phyloP scores from a whole-genome alignment of 2,888 invertebrate genomes.

The Hymenopus coronatus region DNA sequence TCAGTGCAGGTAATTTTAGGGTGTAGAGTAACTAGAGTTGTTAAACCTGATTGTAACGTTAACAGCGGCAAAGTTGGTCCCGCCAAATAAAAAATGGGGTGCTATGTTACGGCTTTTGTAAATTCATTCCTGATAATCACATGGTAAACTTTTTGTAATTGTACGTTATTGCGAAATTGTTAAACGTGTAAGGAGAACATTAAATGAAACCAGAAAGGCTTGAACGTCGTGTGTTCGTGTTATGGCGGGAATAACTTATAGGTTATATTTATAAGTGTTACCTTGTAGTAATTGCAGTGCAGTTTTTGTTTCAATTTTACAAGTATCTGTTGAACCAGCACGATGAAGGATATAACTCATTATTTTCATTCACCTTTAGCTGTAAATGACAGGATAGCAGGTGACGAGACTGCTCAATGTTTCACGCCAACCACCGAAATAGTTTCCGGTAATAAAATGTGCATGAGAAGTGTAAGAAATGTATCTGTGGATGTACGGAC shows the following conservation, averaged over 20 bases:
- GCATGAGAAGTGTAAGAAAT: background rate
- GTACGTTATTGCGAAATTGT: background rate
- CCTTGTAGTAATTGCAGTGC: background rate
- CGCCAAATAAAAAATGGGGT: background rate
- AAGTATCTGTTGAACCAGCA: background rate
- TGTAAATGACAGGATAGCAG: slow-evolving; percentile 14
- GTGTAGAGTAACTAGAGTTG: too few relatives aligned
- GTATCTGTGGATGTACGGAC: background rate
- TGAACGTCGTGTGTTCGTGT: background rate
- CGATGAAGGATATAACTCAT: slow-evolving; percentile 26
- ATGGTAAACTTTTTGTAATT: background rate
- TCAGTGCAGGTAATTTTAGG: too few relatives aligned
- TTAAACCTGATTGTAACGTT: background rate
- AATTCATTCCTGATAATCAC: background rate
- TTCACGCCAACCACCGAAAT: background rate
- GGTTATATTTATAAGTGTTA: background rate
- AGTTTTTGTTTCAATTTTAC: background rate
- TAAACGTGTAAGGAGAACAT: background rate
- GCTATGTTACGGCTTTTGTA: background rate
- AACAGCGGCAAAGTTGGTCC: background rate
- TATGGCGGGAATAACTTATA: background rate
- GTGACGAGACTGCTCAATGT: background rate
- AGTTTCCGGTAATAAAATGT: background rate
- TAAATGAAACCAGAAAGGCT: background rate
- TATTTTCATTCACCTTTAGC: slow-evolving; percentile 22